Percentiles rank a stretch among this genome's conserved stretches.
These are phyloP conservation scores for Arenicola marina DNA, from an alignment of 2,888 invertebrate species.

Conservation along the genomic window DNA sequence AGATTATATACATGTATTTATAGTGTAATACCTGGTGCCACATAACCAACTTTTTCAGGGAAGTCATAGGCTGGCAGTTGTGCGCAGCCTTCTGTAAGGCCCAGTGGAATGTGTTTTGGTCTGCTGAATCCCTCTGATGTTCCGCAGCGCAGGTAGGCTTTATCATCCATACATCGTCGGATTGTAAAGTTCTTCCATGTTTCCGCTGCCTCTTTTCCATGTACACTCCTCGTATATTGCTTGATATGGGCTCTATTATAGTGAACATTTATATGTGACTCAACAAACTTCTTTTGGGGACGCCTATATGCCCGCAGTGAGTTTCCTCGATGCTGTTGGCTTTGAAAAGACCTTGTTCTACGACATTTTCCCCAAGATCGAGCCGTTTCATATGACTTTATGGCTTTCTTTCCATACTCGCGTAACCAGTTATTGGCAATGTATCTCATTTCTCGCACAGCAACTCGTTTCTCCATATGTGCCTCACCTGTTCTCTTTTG, in stretches of 20 bases:
- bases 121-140: slow-evolving; percentile 2
- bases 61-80: slow-evolving; percentile 5
- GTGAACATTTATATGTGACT: background rate
- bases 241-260: slow-evolving; percentile 6
- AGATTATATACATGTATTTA: too few species aligned
- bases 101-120: background rate
- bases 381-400: background rate
- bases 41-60: background rate
- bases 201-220: background rate
- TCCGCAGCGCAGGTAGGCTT: slow-evolving; percentile 1
- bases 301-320: background rate
- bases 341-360: background rate
- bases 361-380: background rate
- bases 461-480: background rate
- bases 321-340: background rate
- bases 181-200: background rate
- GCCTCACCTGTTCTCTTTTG: background rate
- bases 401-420: background rate
- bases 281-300: background rate
- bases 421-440: background rate
- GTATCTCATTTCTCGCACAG: background rate
- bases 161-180: slow-evolving; percentile 4
- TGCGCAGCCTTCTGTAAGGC: background rate
- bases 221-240: background rate
- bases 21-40: background rate